These are phyloP conservation scores for Notothenia rossii DNA, from an alignment of 2,113 vertebrate genomes.

Conservation along the genomic window DNA sequence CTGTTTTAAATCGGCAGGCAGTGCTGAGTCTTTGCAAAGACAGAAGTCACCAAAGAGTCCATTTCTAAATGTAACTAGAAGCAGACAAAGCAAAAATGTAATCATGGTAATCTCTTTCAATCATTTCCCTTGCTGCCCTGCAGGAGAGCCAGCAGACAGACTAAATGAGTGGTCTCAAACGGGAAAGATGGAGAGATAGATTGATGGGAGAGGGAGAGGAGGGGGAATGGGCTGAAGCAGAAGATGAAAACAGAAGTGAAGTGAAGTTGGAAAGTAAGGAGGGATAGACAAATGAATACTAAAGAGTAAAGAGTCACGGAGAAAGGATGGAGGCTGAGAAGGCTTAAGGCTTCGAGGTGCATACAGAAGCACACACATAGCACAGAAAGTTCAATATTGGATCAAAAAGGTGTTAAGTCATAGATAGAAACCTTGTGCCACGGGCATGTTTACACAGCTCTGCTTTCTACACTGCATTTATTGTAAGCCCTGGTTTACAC, in stretches of 20 bases:
- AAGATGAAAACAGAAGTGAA: slow-evolving; percentile 19
- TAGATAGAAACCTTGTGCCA: slow-evolving; percentile 46
- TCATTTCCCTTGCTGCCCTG: slow-evolving; percentile 65
- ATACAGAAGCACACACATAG: slow-evolving; percentile 34
- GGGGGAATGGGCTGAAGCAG: not conserved
- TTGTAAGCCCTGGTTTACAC: slow-evolving; percentile 1
- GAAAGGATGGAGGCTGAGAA: slow-evolving; percentile 21
- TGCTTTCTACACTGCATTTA: slow-evolving; percentile 18
- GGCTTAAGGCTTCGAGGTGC: slow-evolving; percentile 47
- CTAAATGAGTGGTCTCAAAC: slow-evolving; percentile 65
- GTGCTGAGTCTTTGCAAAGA: not conserved
- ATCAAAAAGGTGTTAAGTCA: slow-evolving; percentile 56
- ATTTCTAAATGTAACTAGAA: slow-evolving; percentile 39
- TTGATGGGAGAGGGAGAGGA: slow-evolving; percentile 16
- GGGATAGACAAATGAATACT: slow-evolving; percentile 10
- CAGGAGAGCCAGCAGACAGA: slow-evolving; percentile 48
- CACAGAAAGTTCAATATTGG: slow-evolving; percentile 56
- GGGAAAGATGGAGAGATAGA: slow-evolving; percentile 64
- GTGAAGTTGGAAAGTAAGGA: slow-evolving; percentile 10
- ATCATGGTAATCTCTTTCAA: slow-evolving; percentile 46
- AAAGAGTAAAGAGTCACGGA: slow-evolving; percentile 19
- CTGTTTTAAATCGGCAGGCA: not conserved
- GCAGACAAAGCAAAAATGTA: slow-evolving; percentile 38
- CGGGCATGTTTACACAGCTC: slow-evolving; percentile 56
- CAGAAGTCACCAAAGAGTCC: slow-evolving; percentile 20